Percentiles rank a stretch among this genome's conserved stretches.
Evolutionary conservation across 2,888 invertebrate genomes (phyloP).

Genomic region (Lordiphosa fenestrarum): DNA sequence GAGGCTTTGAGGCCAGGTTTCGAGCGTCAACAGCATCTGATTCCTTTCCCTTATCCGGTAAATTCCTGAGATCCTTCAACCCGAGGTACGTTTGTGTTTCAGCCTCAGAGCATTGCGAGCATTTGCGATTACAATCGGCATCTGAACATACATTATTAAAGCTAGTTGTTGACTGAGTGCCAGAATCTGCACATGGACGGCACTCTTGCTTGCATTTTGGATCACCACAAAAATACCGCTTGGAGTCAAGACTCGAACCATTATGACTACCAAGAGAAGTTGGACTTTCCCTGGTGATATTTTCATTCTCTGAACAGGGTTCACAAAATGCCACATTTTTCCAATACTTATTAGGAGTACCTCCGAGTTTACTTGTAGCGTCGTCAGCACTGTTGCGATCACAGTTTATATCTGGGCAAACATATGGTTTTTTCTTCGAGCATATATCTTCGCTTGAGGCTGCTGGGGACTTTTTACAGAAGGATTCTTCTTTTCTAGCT

Average conservation of each 20-base stretch:
- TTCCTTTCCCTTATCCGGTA: too few species aligned
- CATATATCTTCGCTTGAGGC: not conserved
- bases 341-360: too few species aligned
- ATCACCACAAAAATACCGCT: not conserved
- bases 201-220: not conserved
- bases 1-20: too few species aligned
- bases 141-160: too few species aligned
- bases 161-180: not conserved
- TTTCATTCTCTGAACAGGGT: too few species aligned
- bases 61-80: conserved; percentile 75
- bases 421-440: not conserved
- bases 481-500: too few species aligned
- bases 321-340: too few species aligned
- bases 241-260: not conserved
- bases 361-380: too few species aligned
- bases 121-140: not conserved
- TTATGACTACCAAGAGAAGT: not conserved
- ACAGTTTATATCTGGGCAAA: not conserved
- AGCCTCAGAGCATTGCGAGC: not conserved
- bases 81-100: conserved; percentile 1
- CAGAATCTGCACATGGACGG: not conserved
- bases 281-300: not conserved
- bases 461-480: not conserved
- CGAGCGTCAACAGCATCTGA: too few species aligned
- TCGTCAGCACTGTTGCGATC: too few species aligned